A percentile compares a stretch with the other conserved stretches of the same genome.
Conservation (phyloP, 92 coral and sea anemone species). For the Plumapathes pennacea region DNA sequence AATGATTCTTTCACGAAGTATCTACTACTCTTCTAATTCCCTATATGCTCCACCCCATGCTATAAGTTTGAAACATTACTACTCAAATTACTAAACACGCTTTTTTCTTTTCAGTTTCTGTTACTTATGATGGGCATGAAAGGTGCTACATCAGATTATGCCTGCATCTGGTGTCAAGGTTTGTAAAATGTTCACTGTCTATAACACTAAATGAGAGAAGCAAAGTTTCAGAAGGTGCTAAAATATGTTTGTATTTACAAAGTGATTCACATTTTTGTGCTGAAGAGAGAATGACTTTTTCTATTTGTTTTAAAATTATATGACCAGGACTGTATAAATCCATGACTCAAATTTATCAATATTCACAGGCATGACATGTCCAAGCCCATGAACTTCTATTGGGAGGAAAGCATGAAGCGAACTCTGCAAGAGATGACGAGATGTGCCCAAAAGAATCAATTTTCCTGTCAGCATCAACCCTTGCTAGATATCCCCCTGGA, state of each 20-base stretch:
- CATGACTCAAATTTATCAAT: too few relatives aligned
- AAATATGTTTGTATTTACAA: too few relatives aligned
- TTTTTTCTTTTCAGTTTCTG: constrained; percentile 41
- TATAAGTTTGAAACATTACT: too few relatives aligned
- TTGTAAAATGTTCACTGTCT: too few relatives aligned
- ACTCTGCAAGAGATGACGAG: constrained; percentile 30
- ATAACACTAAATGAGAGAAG: too few relatives aligned
- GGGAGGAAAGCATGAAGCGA: constrained; percentile 29
- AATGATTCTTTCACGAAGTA: too few relatives aligned
- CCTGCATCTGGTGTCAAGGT: constrained; percentile 71
- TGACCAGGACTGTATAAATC: too few relatives aligned
- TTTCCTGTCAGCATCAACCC: constrained; percentile 58
- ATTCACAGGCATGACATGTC: constrained; percentile 53
- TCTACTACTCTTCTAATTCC: not conserved
- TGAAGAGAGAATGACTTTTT: not conserved
- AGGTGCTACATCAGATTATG: constrained; percentile 53
- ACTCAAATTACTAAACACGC: not conserved
- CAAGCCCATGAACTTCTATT: constrained; percentile 42
- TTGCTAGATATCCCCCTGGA: constrained; percentile 47
- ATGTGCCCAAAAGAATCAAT: constrained; percentile 25
- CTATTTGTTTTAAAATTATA: not conserved
- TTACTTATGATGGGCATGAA: constrained; percentile 61
- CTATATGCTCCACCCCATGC: too few relatives aligned
- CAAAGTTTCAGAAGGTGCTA: too few relatives aligned
- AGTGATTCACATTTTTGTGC: too few relatives aligned